Evolutionary conservation across 1,140 invertebrate species (phyloP), one percentile per base, ranked within the genome.

Genomic region (Camponotus floridanus): DNA sequence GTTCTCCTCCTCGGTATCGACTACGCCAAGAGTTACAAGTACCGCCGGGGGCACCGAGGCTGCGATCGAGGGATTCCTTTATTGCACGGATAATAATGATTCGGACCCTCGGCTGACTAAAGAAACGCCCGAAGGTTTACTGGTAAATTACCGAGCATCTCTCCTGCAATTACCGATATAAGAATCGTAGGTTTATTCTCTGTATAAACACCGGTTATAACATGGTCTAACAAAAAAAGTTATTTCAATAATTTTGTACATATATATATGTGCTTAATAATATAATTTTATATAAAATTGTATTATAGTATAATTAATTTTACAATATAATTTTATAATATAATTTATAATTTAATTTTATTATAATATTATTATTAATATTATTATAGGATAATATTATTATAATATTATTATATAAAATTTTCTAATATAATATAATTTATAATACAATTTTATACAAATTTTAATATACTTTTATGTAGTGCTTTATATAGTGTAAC

Each of bases 41-140:
- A 81, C 67, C 79, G 86, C 71, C 87, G 42, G 33, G 26, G 86
- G 88, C 88, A 36, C 39, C 61, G 11, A n/a, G 45, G 48, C 55
- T 11, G 61, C 74, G 89, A 85, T 90, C 88, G 88, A 70, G 88
- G 89, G 88, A 90, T 90, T 90, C 85, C 88, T 87, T 90, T 90
- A 87, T 87, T 76, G 65, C 88, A 67, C 70, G 85, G 88, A 90
- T 90, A 90, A 90, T 90, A 87, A 90, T 87, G 88, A 90, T 90
- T 51, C 81, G 39, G 65, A 83, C 70, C 88, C 62, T 87, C 62
- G 70, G 18, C 51, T 83, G 86, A 81, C 70, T 85, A 87, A 76
- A 90, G 76, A 86, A 76, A 73, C 70, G 88, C 88, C 89, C 59
- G 59, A n/a, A 89, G 86, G 79, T 90, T 90, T 87, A 85, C 88